phyloP scores from a whole-genome alignment of 2,113 vertebrate species.

The Tangachromis dhanisi region DNA sequence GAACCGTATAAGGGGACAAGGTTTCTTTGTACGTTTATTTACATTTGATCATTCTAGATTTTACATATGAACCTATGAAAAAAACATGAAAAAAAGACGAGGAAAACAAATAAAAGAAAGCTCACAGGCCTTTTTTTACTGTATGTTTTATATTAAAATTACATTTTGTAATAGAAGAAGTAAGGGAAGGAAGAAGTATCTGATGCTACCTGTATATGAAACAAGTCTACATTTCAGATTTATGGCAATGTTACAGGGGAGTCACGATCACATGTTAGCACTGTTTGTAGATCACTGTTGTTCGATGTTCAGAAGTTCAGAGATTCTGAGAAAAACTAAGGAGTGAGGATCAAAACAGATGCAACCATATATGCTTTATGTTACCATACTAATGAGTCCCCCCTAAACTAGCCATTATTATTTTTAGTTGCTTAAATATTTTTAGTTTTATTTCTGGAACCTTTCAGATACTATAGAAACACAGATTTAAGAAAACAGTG shows the following conservation, averaged over 20 bases:
- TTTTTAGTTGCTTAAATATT: not conserved
- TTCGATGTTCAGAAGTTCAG: not conserved
- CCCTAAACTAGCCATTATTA: not conserved
- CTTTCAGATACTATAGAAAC: not conserved
- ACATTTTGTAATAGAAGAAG: not conserved
- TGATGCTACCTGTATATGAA: not conserved
- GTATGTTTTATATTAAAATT: not conserved
- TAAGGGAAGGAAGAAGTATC: not conserved
- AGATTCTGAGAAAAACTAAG: not conserved
- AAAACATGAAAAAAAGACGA: not conserved
- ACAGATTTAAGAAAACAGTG: not conserved
- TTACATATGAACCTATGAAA: slow-evolving; percentile 4
- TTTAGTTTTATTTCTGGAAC: not conserved
- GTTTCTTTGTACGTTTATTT: slow-evolving; percentile 11
- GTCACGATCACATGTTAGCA: not conserved
- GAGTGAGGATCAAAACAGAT: not conserved
- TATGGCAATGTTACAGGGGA: not conserved
- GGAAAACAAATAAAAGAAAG: not conserved
- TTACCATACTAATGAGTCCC: not conserved
- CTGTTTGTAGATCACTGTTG: not conserved
- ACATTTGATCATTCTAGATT: slow-evolving; percentile 7
- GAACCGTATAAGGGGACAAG: slow-evolving; percentile 21
- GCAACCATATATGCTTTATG: not conserved
- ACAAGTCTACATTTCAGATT: not conserved
- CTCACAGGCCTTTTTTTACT: not conserved